phyloP scores from a whole-genome alignment of 2,113 vertebrate genomes.

The Cheirogaleus medius region DNA sequence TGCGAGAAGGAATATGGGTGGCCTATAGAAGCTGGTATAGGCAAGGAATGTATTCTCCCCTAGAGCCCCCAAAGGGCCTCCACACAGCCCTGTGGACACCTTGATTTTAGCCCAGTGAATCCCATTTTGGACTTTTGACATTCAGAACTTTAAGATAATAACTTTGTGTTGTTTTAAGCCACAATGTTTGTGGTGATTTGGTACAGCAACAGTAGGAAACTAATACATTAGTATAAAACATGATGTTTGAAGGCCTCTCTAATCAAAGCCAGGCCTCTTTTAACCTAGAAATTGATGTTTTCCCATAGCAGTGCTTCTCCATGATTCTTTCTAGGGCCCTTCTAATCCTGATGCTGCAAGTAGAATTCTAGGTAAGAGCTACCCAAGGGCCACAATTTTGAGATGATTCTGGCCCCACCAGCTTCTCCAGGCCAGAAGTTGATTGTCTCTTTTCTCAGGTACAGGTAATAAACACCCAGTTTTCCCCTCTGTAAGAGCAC shows the following conservation, averaged over 20 bases:
- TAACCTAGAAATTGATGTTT: background rate
- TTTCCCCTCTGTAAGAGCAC: background rate
- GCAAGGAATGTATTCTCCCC: background rate
- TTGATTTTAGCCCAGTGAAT: conserved; percentile 1
- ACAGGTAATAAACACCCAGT: background rate
- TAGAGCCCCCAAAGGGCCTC: background rate
- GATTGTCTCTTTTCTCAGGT: background rate
- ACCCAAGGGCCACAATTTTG: background rate
- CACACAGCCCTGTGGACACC: background rate
- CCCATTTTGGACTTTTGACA: background rate
- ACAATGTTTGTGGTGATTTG: background rate
- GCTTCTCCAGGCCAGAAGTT: background rate
- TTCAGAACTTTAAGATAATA: background rate
- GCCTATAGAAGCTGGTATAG: background rate
- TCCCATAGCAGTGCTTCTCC: background rate
- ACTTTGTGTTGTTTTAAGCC: background rate
- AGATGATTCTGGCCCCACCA: background rate
- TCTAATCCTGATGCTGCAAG: background rate
- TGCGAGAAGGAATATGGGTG: background rate
- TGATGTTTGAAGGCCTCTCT: background rate
- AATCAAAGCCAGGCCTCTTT: background rate
- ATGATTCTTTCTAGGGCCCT: background rate
- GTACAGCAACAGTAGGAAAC: background rate
- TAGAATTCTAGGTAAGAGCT: background rate
- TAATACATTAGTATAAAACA: background rate